Conservation (phyloP, 2,797 vertebrate species). For the Dryobates pubescens region DNA sequence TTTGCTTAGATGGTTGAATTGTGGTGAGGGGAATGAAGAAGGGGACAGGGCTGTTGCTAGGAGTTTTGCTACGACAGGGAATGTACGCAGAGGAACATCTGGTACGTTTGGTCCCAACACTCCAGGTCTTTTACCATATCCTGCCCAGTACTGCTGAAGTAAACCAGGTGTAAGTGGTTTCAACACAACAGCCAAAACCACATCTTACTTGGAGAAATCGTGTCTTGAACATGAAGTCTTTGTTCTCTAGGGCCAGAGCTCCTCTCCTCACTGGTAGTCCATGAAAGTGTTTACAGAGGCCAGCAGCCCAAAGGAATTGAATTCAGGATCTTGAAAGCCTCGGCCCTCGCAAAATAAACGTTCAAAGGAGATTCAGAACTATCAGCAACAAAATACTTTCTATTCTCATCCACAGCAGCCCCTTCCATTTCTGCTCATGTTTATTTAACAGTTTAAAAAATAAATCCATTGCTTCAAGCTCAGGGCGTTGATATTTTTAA, state of each 20-base stretch:
- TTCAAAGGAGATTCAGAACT: conserved; percentile 59
- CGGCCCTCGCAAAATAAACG: conserved; percentile 61
- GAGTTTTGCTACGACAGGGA: background rate
- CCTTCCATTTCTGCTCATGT: conserved; percentile 11
- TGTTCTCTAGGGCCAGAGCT: conserved; percentile 56
- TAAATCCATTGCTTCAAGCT: conserved; percentile 43
- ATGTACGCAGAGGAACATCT: conserved; percentile 71
- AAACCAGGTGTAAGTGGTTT: conserved; percentile 83
- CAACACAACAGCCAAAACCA: conserved; percentile 78
- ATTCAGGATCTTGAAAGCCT: conserved; percentile 62
- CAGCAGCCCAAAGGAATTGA: conserved; percentile 71
- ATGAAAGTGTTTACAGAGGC: conserved; percentile 76
- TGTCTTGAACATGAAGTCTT: conserved; percentile 71
- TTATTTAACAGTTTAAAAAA: conserved; percentile 63
- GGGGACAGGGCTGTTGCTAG: conserved; percentile 11
- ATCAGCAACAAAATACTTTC: conserved; percentile 63
- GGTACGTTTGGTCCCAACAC: conserved; percentile 58
- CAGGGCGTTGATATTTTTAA: conserved; percentile 43
- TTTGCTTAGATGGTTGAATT: conserved; percentile 62
- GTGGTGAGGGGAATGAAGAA: conserved; percentile 56
- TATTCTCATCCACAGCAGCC: conserved; percentile 39
- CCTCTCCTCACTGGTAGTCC: conserved; percentile 53
- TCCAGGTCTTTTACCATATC: conserved; percentile 74
- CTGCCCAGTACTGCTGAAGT: conserved; percentile 67
- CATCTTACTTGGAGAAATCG: conserved; percentile 75